These are phyloP conservation scores for Aphidius colemani DNA, from an alignment of 2,888 invertebrate species.

Conservation along the genomic window DNA sequence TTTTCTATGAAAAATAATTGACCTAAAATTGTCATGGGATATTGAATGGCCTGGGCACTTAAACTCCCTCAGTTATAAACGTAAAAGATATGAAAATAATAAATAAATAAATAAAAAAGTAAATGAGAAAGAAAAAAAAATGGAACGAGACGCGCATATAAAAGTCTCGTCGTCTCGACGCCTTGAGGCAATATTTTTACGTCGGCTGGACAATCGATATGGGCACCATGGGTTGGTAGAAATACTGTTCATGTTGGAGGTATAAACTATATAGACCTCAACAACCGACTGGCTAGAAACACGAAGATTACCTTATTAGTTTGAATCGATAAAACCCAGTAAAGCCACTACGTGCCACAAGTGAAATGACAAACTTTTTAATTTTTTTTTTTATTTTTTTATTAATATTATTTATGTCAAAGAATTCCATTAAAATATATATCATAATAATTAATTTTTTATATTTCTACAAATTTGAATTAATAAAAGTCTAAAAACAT, in stretches of 20 bases:
- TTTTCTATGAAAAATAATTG: constrained; percentile 1
- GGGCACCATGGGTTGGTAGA: background rate
- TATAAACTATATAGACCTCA: constrained; percentile 15
- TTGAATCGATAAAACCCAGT: constrained; percentile 14
- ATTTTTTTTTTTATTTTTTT: background rate
- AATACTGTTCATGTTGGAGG: background rate
- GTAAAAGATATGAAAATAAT: constrained; percentile 1
- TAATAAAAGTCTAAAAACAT: no score
- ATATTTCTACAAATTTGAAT: no score
- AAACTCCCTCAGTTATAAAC: constrained; percentile 15
- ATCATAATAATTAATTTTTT: no score
- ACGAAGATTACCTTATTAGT: constrained; percentile 21
- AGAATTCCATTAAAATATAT: no score
- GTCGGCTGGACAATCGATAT: constrained; percentile 14
- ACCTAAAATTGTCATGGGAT: constrained; percentile 7
- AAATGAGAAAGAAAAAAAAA: constrained; percentile 9
- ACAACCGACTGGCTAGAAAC: background rate
- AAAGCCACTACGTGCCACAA: constrained; percentile 6
- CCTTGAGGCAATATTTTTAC: constrained; percentile 24
- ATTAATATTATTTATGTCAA: background rate
- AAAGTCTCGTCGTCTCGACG: constrained; percentile 29
- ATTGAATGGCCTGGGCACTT: constrained; percentile 6
- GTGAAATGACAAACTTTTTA: background rate
- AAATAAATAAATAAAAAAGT: background rate
- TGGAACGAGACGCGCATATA: constrained; percentile 22